Percentiles rank a stretch among this genome's conserved stretches.
phyloP scores from a whole-genome alignment of 2,888 invertebrate species.

The Macrosoma leucophasiata region DNA sequence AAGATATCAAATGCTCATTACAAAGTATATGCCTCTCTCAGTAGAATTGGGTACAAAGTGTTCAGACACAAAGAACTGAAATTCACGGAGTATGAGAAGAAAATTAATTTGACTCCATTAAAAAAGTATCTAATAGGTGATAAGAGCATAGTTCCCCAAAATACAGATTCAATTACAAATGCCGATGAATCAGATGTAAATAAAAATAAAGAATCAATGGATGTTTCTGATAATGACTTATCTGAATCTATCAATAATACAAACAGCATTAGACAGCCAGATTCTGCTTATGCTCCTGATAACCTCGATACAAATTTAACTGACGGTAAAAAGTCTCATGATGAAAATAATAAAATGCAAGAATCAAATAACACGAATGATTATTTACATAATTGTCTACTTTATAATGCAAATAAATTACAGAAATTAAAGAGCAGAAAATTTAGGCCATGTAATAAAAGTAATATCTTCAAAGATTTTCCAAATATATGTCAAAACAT shows the following conservation, averaged over 20 bases:
- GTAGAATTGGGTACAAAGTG: conserved; percentile 74
- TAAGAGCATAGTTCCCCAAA: too few relatives aligned
- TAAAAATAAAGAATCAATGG: too few relatives aligned
- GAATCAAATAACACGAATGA: neutral
- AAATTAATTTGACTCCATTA: neutral
- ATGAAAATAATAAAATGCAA: conserved; percentile 2
- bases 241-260: neutral
- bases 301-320: too few relatives aligned
- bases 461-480: conserved; percentile 38
- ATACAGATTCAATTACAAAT: too few relatives aligned
- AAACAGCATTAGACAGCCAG: neutral
- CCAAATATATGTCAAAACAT: conserved; percentile 43
- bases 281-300: too few relatives aligned
- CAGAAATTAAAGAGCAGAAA: conserved; percentile 35
- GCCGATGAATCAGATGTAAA: too few relatives aligned
- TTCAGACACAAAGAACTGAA: conserved; percentile 48
- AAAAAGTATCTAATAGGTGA: too few relatives aligned
- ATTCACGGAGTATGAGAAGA: conserved; percentile 1
- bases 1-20: conserved; percentile 64
- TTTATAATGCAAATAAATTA: conserved; percentile 30
- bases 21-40: conserved; percentile 75
- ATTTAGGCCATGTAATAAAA: conserved; percentile 27
- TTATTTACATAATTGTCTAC: conserved; percentile 2
- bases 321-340: too few relatives aligned
- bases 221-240: too few relatives aligned